Percentiles rank a stretch among this genome's conserved stretches.
Evolutionary conservation across 2,797 vertebrate genomes (phyloP).

Genomic region (Bryconaethiops microstoma): DNA sequence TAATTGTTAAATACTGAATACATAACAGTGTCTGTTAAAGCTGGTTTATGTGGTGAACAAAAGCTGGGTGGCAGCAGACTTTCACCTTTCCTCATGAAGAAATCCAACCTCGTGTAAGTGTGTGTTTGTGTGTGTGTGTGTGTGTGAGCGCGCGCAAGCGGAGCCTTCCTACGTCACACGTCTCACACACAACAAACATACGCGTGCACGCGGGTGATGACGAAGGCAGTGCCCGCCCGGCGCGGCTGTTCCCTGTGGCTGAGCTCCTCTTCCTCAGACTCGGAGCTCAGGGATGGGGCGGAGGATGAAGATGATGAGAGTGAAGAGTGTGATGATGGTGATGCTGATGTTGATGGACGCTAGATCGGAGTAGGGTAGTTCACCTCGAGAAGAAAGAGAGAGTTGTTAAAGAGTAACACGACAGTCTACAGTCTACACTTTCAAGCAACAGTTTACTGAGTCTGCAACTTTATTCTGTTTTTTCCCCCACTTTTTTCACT

Average conservation of each 20-base stretch:
- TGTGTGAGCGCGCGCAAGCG: neutral
- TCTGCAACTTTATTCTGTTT: constrained; percentile 23
- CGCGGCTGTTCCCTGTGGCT: neutral
- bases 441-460: neutral
- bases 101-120: neutral
- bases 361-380: constrained; percentile 4
- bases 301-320: neutral
- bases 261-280: neutral
- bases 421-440: neutral
- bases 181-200: neutral
- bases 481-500: constrained; percentile 60
- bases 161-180: constrained; percentile 21
- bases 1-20: no score
- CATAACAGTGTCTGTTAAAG: no score
- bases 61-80: constrained; percentile 3
- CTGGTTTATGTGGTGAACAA: neutral
- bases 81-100: neutral
- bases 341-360: constrained; percentile 22
- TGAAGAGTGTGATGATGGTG: neutral
- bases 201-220: constrained; percentile 27
- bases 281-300: neutral
- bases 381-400: neutral
- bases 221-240: constrained; percentile 32
- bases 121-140: neutral
- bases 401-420: neutral